Conservation (phyloP, 2,113 vertebrate genomes). For the Marmota monax region DNA sequence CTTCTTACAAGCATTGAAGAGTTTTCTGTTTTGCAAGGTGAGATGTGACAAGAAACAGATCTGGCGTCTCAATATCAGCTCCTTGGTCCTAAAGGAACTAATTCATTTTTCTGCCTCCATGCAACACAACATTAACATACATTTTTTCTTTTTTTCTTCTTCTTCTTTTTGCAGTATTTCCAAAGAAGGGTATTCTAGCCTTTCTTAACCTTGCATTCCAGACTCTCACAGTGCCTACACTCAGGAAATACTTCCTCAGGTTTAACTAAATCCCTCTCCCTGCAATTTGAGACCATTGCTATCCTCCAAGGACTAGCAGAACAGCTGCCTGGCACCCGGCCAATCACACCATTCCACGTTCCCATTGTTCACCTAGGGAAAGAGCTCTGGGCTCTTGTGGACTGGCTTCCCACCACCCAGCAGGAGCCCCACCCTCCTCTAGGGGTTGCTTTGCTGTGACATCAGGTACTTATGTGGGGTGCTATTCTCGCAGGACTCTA, state of each 20-base stretch:
- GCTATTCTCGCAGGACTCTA: background rate
- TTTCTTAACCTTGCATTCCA: constrained; percentile 73
- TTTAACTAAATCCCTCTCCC: constrained; percentile 74
- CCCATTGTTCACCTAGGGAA: constrained; percentile 50
- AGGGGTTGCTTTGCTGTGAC: background rate
- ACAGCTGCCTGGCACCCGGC: constrained; percentile 77
- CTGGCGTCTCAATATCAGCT: constrained; percentile 40
- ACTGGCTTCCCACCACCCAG: constrained; percentile 42
- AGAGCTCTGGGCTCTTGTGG: background rate
- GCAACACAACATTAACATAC: constrained; percentile 29
- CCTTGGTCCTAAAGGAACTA: constrained; percentile 48
- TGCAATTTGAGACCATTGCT: constrained; percentile 61
- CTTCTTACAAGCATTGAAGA: background rate
- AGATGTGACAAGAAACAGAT: constrained; percentile 58
- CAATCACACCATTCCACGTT: constrained; percentile 59
- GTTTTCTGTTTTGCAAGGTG: constrained; percentile 47
- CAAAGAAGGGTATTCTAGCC: constrained; percentile 62
- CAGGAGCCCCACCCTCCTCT: background rate
- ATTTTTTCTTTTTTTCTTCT: background rate
- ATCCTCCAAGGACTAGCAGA: constrained; percentile 57
- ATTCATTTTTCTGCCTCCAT: constrained; percentile 32
- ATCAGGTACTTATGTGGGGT: background rate
- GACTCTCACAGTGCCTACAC: constrained; percentile 25
- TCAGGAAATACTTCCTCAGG: constrained; percentile 78
- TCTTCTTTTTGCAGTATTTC: constrained; percentile 5